phyloP scores from a whole-genome alignment of 2,113 vertebrate species.

The Fulica atra region DNA sequence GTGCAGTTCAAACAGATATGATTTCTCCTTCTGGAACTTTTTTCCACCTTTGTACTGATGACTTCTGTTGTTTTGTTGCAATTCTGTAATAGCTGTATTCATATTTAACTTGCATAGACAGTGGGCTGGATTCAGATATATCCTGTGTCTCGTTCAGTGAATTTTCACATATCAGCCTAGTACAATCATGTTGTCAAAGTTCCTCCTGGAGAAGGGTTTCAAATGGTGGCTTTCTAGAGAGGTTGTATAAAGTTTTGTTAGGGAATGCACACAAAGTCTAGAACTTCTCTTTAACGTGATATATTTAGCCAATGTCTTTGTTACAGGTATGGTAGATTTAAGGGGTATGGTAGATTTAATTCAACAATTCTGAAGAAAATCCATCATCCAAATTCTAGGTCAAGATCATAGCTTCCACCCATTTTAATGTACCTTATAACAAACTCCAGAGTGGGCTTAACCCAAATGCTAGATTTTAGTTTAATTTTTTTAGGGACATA shows the following conservation, averaged over 20 bases:
- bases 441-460: background rate
- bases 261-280: background rate
- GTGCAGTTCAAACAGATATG: background rate
- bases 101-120: background rate
- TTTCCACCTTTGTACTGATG: background rate
- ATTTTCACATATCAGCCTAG: background rate
- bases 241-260: background rate
- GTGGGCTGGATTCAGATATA: background rate
- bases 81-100: background rate
- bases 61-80: background rate
- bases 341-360: background rate
- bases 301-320: background rate
- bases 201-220: background rate
- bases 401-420: background rate
- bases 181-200: background rate
- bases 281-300: background rate
- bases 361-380: background rate
- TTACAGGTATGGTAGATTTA: background rate
- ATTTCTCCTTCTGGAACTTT: background rate
- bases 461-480: background rate
- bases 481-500: background rate
- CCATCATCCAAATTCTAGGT: background rate
- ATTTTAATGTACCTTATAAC: background rate
- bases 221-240: background rate
- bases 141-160: background rate